A percentile compares a stretch with the other conserved stretches of the same genome.
Evolutionary conservation across 1,140 invertebrate species (phyloP).

Genomic region (Trissolcus basalis): DNA sequence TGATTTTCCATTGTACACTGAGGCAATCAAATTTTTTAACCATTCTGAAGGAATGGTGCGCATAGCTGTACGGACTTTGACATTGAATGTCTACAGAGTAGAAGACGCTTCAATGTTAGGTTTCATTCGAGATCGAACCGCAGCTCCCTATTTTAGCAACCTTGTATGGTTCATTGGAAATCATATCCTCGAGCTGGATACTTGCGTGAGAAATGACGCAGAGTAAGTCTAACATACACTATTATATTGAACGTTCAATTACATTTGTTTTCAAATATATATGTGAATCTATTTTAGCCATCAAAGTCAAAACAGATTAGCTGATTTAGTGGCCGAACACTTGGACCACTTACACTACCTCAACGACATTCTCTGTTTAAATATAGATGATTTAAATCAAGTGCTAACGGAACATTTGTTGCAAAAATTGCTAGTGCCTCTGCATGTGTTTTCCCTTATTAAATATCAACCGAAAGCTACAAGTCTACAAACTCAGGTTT

Average conservation of each 20-base stretch:
- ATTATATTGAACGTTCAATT: no score
- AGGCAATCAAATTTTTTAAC: constrained; percentile 99
- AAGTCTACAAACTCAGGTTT: constrained; percentile 68
- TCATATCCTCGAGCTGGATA: constrained; percentile 96
- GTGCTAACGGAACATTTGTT: constrained; percentile 97
- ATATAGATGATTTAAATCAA: constrained; percentile 94
- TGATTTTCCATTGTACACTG: constrained; percentile 99
- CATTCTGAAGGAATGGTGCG: constrained; percentile 99
- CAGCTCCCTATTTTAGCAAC: constrained; percentile 98
- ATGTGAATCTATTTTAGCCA: constrained; percentile 79
- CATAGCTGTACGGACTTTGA: constrained; percentile 97
- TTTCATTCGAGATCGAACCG: constrained; percentile 96
- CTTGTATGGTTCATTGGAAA: constrained; percentile 99
- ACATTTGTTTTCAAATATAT: not conserved
- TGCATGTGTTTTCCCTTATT: constrained; percentile 94
- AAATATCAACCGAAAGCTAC: constrained; percentile 62
- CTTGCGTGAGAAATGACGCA: constrained; percentile 94
- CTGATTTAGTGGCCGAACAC: constrained; percentile 97
- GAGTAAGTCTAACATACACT: constrained; percentile 90
- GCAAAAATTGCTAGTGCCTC: constrained; percentile 93
- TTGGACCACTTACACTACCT: constrained; percentile 98
- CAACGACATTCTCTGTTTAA: constrained; percentile 95
- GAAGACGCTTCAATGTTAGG: constrained; percentile 96
- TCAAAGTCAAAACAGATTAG: constrained; percentile 92
- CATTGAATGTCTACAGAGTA: constrained; percentile 97